Evolutionary conservation across 2,888 invertebrate genomes (phyloP), one percentile per base, ranked within the genome.

Genomic region (Bhutanitis thaidina): DNA sequence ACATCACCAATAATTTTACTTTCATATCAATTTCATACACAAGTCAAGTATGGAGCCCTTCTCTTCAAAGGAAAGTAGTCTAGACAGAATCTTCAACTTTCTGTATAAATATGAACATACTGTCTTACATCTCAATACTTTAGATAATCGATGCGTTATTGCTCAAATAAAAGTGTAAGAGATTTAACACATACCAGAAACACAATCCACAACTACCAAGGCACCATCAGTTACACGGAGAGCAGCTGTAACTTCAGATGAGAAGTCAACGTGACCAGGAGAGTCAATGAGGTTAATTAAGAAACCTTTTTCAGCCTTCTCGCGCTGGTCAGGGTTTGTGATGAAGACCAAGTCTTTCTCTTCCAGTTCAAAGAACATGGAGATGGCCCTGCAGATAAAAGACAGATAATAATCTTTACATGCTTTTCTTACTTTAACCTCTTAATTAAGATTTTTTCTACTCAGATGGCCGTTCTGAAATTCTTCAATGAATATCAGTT

Each of bases 191-290:
- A 77, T 84, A 98, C 98, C 98, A 69, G 99, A 99, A 47, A 99
- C 99, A 90, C 99, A 99, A 88, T 99, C 99, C 7, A 99, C 99
- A 44, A 99, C 99, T 49, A 99, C 99, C 55, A 99, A 94, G 70
- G 99, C 99, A 81, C 99, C 99, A 89, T 99, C 99, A 75, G 99
- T 99, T 43, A 99, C 99, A 92, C 99, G 97, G 61, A 99, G 95
- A 66, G 99, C 99, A 71, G 99, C 99, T 49, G 99, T 99, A 64
- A 99, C 99, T 91, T 99, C 99, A 61, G 98, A 98, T 3, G 99
- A 99, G 92, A 99, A 99, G 90, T 99, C 99, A 77, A 99, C 99
- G 95, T 99, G 99, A 62, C 99, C 99, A 65, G 99, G 99, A 14
- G 99, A 99, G 90, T 99, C 99, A 70, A 99, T 99, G 89, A 99